Conservation (phyloP, 1,140 invertebrate genomes). For the Panonychus citri region DNA sequence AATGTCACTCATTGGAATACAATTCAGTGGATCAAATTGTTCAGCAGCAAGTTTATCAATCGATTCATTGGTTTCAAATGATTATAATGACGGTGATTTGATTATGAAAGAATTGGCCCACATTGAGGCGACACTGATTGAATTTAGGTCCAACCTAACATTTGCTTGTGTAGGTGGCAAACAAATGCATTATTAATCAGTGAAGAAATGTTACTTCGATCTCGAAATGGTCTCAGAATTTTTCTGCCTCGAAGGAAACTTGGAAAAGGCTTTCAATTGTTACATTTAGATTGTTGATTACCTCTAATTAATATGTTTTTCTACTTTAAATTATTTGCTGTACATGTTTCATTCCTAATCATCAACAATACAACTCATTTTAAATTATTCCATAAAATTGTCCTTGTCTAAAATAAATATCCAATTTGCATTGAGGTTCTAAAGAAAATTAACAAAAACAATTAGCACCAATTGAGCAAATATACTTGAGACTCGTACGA, state of each 20-base stretch:
- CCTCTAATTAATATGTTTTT: neutral
- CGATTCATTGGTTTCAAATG: neutral
- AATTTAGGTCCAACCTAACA: neutral
- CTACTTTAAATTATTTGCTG: no score
- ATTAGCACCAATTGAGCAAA: no score
- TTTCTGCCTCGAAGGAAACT: neutral
- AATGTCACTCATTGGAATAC: neutral
- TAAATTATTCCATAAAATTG: no score
- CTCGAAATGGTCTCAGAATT: constrained; percentile 12
- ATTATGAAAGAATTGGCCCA: neutral
- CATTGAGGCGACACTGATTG: neutral
- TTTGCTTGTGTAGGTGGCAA: no score
- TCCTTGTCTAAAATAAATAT: no score
- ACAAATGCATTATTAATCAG: constrained; percentile 14
- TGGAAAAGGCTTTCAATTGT: neutral
- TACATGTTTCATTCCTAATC: no score
- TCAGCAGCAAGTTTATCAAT: neutral
- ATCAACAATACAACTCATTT: no score
- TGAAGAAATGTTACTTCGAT: constrained; percentile 17
- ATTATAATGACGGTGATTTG: neutral
- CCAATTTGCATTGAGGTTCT: no score
- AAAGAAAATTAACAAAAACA: no score
- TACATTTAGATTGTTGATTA: neutral
- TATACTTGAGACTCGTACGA: no score
- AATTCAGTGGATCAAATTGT: neutral